These are phyloP conservation scores for Coluber constrictor DNA, from an alignment of 2,797 vertebrate genomes.

Conservation along the genomic window DNA sequence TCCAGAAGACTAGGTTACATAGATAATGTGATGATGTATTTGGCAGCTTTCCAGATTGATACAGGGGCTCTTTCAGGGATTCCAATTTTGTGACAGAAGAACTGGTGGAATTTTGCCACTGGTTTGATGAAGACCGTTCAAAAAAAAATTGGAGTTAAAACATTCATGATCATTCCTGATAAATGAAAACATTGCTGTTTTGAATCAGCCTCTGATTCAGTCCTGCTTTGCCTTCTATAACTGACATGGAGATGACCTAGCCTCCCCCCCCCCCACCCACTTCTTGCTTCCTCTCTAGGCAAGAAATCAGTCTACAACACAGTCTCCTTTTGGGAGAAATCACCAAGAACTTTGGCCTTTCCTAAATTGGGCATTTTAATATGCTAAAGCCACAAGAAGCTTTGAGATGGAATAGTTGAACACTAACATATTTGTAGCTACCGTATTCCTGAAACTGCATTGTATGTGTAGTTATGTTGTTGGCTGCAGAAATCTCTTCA, in stretches of 20 bases:
- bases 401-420: not conserved
- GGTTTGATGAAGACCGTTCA: not conserved
- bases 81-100: not conserved
- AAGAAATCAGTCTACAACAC: not conserved
- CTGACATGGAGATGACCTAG: not conserved
- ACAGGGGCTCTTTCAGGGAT: not conserved
- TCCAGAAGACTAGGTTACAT: not conserved
- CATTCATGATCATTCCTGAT: not conserved
- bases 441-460: not conserved
- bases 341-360: not conserved
- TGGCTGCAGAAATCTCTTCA: not conserved
- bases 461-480: not conserved
- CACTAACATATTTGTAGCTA: rapidly evolving
- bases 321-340: not conserved
- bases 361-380: not conserved
- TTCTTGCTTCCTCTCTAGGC: rapidly evolving
- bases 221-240: not conserved
- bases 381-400: constrained; percentile 17
- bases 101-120: not conserved
- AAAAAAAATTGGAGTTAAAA: not conserved
- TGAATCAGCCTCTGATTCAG: not conserved
- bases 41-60: not conserved
- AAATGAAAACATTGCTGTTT: not conserved
- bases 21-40: not conserved
- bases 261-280: not conserved